phyloP scores from a whole-genome alignment of 2,113 vertebrate species.

The Ochotona curzoniae region DNA sequence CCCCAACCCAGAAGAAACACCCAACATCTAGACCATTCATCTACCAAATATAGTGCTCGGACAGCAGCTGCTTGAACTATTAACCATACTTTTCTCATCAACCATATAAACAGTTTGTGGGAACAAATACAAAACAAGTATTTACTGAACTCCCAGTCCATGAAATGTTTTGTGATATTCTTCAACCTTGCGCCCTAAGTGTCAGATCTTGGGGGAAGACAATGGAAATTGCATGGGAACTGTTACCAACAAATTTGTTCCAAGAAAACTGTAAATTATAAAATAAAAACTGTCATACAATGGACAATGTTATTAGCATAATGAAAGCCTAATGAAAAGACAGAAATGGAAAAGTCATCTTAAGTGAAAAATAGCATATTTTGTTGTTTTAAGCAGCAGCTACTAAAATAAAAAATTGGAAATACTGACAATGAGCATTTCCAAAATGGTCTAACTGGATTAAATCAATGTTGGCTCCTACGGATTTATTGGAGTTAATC shows the following conservation, averaged over 20 bases:
- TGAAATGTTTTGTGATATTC: not conserved
- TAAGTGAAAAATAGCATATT: conserved; percentile 35
- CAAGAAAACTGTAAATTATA: conserved; percentile 12
- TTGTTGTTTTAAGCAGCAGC: conserved; percentile 26
- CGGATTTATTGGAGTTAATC: too few species aligned
- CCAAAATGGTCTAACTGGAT: too few species aligned
- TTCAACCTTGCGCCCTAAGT: not conserved
- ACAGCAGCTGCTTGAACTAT: not conserved
- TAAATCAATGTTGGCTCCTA: too few species aligned
- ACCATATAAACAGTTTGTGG: not conserved
- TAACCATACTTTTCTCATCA: not conserved
- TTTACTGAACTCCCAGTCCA: not conserved
- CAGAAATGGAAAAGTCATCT: not conserved
- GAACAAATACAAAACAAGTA: not conserved
- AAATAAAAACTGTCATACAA: conserved; percentile 44
- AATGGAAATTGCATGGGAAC: not conserved
- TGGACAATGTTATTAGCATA: conserved; percentile 22
- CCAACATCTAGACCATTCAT: not conserved
- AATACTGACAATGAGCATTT: too few species aligned
- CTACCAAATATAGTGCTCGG: not conserved
- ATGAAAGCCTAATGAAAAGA: conserved; percentile 41
- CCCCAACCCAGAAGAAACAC: not conserved
- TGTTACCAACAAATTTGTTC: conserved; percentile 12
- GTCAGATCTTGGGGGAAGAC: not conserved
- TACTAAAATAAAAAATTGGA: too few species aligned